These are phyloP conservation scores for Watersipora subatra DNA, from an alignment of 1,140 invertebrate genomes.

Conservation along the genomic window DNA sequence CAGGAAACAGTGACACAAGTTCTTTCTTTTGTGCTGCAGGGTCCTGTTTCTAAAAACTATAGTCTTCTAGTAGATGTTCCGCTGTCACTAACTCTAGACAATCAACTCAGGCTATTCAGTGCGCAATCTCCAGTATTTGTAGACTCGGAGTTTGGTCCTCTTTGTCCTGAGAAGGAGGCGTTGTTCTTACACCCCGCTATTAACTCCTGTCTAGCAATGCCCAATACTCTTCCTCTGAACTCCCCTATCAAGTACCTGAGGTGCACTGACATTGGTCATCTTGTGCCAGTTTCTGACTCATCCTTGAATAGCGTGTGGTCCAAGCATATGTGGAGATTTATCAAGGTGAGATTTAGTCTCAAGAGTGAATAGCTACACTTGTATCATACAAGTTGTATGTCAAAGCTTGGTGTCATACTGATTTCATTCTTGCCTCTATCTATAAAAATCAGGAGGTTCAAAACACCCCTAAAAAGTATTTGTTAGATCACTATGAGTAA, in stretches of 20 bases:
- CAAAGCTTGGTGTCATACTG: too few species aligned
- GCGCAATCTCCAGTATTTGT: not conserved
- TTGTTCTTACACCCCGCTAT: not conserved
- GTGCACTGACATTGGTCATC: not conserved
- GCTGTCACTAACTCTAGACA: not conserved
- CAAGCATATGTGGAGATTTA: not conserved
- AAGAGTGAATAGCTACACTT: too few species aligned
- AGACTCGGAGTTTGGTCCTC: not conserved
- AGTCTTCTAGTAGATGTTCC: not conserved
- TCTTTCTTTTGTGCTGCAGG: not conserved
- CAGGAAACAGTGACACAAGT: not conserved
- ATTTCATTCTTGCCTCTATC: too few species aligned
- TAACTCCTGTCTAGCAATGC: not conserved
- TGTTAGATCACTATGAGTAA: too few species aligned
- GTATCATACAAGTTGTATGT: too few species aligned
- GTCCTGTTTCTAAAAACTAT: not conserved
- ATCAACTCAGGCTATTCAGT: not conserved
- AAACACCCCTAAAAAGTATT: too few species aligned
- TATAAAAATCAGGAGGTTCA: too few species aligned
- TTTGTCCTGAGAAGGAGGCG: not conserved
- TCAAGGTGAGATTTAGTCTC: not conserved
- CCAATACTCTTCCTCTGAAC: not conserved
- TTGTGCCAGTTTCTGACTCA: not conserved
- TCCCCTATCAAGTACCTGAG: not conserved
- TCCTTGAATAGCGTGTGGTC: not conserved